Conservation (phyloP, 2,888 invertebrate genomes). For the Sericinus montela region DNA sequence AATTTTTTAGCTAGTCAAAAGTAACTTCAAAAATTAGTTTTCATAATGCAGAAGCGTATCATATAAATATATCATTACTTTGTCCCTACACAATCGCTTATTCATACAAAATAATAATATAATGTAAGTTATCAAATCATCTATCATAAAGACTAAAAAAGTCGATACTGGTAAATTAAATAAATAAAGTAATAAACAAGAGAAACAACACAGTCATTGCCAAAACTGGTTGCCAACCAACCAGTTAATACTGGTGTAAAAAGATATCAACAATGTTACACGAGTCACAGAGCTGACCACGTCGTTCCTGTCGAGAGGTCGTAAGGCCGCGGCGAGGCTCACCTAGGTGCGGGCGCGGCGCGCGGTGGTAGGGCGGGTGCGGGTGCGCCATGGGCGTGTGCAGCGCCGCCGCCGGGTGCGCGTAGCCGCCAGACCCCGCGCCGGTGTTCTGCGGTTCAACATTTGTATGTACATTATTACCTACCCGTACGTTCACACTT, state of each 20-base stretch:
- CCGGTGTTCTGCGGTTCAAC: slow-evolving; percentile 45
- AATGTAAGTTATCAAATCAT: not conserved
- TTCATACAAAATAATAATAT: not conserved
- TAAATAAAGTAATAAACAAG: not conserved
- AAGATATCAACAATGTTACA: too few species aligned
- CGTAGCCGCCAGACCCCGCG: slow-evolving; percentile 40
- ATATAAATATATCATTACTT: slow-evolving; percentile 30
- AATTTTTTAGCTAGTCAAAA: slow-evolving; percentile 41
- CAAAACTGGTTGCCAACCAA: too few species aligned
- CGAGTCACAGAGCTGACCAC: not conserved
- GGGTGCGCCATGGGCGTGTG: slow-evolving; percentile 78
- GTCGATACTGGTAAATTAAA: not conserved
- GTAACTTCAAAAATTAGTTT: slow-evolving; percentile 55
- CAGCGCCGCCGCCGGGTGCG: slow-evolving; percentile 68
- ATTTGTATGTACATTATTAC: too few species aligned
- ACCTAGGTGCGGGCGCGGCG: slow-evolving; percentile 71
- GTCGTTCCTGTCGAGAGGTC: not conserved
- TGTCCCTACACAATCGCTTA: not conserved
- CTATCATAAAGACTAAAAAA: not conserved
- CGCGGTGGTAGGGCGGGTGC: slow-evolving; percentile 61
- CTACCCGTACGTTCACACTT: too few species aligned
- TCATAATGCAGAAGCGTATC: slow-evolving; percentile 53
- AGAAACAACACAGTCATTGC: too few species aligned
- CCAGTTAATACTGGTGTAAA: too few species aligned
- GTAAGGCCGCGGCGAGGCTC: slow-evolving; percentile 5